phyloP scores from a whole-genome alignment of 2,888 invertebrate genomes.

The Metacarcinus magister region DNA sequence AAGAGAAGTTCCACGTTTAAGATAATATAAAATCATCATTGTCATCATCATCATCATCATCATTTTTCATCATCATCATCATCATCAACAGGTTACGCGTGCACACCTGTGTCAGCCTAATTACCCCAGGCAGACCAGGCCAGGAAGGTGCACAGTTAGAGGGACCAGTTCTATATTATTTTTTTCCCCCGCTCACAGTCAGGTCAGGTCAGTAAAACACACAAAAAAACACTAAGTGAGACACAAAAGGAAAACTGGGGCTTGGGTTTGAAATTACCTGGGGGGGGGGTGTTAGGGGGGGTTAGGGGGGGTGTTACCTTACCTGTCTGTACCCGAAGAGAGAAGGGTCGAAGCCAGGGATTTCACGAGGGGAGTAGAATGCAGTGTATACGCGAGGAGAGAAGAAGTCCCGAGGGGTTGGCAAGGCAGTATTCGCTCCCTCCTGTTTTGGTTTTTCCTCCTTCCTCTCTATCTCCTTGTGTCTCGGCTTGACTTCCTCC shows the following conservation, averaged over 20 bases:
- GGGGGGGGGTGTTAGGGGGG: no score
- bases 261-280: not conserved
- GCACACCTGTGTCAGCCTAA: not conserved
- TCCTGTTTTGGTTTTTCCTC: not conserved
- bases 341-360: constrained; percentile 78
- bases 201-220: not conserved
- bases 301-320: not conserved
- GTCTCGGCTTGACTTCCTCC: not conserved
- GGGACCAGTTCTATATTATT: not conserved
- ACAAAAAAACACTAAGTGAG: not conserved
- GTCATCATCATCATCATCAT: no score
- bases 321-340: constrained; percentile 79
- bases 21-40: no score
- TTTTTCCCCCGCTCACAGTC: not conserved
- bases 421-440: not conserved
- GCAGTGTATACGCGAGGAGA: constrained; percentile 72
- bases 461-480: not conserved
- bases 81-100: not conserved
- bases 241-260: not conserved
- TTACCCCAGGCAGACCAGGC: not conserved
- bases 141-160: not conserved
- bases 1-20: not conserved
- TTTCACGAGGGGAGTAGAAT: constrained; percentile 78
- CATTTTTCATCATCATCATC: not conserved
- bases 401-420: not conserved